These are phyloP conservation scores for Pleuronectes platessa DNA, from an alignment of 2,113 vertebrate species.

Conservation along the genomic window DNA sequence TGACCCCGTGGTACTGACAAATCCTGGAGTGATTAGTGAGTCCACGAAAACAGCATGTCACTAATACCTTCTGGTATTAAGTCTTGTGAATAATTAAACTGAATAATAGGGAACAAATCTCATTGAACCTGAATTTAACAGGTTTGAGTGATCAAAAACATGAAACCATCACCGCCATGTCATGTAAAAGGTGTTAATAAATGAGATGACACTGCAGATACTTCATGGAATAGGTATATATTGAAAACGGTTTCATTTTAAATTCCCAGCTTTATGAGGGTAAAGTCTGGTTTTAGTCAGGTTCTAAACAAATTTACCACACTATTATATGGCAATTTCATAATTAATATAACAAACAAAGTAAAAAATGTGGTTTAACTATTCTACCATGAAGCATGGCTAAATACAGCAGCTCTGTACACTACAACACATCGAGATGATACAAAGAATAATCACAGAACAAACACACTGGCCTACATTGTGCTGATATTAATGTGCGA, in stretches of 20 bases:
- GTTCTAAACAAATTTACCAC: no score
- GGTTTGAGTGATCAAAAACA: no score
- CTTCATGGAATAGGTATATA: neutral
- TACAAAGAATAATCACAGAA: slow-evolving; percentile 8
- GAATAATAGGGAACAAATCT: neutral
- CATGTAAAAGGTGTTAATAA: neutral
- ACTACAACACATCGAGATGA: neutral
- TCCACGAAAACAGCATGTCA: slow-evolving; percentile 25
- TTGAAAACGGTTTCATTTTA: neutral
- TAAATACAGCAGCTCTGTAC: neutral
- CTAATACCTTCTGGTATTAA: slow-evolving; percentile 8
- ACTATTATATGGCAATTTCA: no score
- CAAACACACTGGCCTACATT: slow-evolving; percentile 57
- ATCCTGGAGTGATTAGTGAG: slow-evolving; percentile 40
- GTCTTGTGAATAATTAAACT: neutral
- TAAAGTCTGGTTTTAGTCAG: no score
- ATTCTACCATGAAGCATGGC: neutral
- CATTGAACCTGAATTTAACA: neutral
- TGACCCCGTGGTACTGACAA: slow-evolving; percentile 34
- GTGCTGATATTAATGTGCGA: neutral
- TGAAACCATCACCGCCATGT: no score
- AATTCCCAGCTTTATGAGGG: neutral
- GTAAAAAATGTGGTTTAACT: neutral
- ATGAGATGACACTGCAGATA: neutral
- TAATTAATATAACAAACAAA: neutral